A percentile compares a stretch with the other conserved stretches of the same genome.
Conservation (phyloP, 2,888 invertebrate genomes). For the Microplitis manilae region DNA sequence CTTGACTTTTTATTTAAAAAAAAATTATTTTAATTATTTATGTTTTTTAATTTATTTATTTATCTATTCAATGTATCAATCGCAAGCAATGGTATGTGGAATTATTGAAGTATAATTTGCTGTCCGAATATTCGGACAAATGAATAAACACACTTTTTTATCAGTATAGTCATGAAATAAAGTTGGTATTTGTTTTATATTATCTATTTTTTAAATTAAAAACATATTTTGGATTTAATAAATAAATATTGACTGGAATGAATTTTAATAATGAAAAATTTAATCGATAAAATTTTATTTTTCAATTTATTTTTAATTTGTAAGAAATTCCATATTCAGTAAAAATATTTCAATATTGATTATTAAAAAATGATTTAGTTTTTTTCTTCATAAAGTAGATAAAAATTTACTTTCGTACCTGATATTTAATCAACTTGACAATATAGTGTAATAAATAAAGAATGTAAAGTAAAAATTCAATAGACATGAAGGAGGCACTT, state of each 20-base stretch:
- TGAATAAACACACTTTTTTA: background rate
- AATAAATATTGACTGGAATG: no score
- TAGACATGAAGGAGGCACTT: slow-evolving; percentile 13
- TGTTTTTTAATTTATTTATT: no score
- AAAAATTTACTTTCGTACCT: background rate
- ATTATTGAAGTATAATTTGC: no score
- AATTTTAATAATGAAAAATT: no score
- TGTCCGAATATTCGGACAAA: background rate
- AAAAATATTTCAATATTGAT: background rate
- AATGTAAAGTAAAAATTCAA: background rate
- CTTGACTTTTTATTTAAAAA: background rate
- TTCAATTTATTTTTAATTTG: no score
- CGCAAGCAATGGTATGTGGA: no score
- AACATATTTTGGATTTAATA: background rate
- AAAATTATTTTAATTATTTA: no score
- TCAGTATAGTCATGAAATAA: background rate
- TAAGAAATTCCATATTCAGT: background rate
- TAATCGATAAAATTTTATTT: no score
- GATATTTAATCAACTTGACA: background rate
- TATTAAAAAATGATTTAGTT: background rate
- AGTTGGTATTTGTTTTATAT: background rate
- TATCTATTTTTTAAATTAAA: background rate
- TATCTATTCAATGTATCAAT: no score
- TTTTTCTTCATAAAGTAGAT: background rate
- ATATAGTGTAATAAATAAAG: background rate